Base-by-base conservation (phyloP, 1,140 invertebrate genomes). In the Penaeus japonicus region DNA sequence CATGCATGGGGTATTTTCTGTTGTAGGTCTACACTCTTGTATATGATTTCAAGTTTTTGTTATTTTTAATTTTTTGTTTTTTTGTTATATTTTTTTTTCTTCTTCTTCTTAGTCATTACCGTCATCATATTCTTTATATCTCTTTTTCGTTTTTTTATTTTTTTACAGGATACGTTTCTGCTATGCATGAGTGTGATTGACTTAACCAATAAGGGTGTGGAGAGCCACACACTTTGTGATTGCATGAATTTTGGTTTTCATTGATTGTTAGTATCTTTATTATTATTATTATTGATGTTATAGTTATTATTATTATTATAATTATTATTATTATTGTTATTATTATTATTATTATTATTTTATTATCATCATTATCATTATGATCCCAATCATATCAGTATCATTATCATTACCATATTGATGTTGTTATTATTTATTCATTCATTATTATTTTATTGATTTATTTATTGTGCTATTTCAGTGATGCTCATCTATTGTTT, bases 111-210 rank as follows among this genome's bases (percentile, higher is more conserved):
- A 47, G 47, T 47, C 47, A 47, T 47, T 47, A 47, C 15, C 15
- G 5, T 15, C 47, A 47, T 47, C 47, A 15, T 47, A 47, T 77
- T 12, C n/a, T 53, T 77, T 79, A 80, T 53, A 54, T 70, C 70
- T 79, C 30, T n/a, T 39, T 27, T 84, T n/a, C 79, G n/a, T 87
- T 79, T 87, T 81, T 87, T 79, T 79, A 32, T 32, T 47, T 47
- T 47, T 47, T 47, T 47, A 47, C 47, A 47, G 47, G 85, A 65
- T 53, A 15, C 24, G 59, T 30, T 79, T 24, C 57, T 87, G 79
- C 57, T 65, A 27, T 35, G 79, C 57, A 47, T 80, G 59, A 59
- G 62, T 80, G 85, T 47, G 77, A 87, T 39, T 47, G 32, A 24
- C 27, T 65, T 59, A 62, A 39, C 24, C 27, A 47, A 59, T 87